Conservation (phyloP, 2,797 vertebrate genomes). For the Anguilla megastoma region DNA sequence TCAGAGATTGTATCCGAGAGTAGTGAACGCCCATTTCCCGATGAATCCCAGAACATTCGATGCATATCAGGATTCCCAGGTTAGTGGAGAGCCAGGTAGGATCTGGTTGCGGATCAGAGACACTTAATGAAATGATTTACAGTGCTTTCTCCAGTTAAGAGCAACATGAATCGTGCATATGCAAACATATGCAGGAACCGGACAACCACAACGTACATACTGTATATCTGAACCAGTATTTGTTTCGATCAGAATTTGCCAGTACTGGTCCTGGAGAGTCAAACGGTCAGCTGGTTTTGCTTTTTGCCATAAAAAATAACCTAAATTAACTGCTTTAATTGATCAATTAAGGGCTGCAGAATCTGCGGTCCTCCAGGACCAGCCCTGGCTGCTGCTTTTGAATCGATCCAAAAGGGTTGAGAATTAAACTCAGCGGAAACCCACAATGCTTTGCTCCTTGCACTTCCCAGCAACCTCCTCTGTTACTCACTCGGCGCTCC, state of each 20-base stretch:
- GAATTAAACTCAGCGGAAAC: not conserved
- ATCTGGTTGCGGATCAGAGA: conserved; percentile 64
- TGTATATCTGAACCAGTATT: not conserved
- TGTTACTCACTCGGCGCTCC: conserved; percentile 80
- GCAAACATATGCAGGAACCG: not conserved
- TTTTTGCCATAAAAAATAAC: not conserved
- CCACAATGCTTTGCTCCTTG: not conserved
- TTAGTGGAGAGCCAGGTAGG: conserved; percentile 98
- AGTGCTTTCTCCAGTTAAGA: not conserved
- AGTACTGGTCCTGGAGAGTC: not conserved
- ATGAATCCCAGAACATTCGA: conserved; percentile 97
- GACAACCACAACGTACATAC: not conserved
- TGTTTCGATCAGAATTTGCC: not conserved
- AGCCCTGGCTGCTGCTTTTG: not conserved
- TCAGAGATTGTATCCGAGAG: conserved; percentile 96
- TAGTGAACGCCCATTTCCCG: conserved; percentile 95
- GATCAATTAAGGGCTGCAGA: not conserved
- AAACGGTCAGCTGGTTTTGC: not conserved
- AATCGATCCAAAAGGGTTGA: not conserved
- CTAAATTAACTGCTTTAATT: not conserved
- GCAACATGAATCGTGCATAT: not conserved
- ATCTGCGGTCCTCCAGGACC: not conserved
- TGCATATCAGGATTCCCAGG: conserved; percentile 92
- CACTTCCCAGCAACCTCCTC: not conserved
- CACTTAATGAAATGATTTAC: not conserved